Evolutionary conservation across 1,140 invertebrate genomes (phyloP), one percentile per base, ranked within the genome.

Genomic region (Trichogramma pretiosum): DNA sequence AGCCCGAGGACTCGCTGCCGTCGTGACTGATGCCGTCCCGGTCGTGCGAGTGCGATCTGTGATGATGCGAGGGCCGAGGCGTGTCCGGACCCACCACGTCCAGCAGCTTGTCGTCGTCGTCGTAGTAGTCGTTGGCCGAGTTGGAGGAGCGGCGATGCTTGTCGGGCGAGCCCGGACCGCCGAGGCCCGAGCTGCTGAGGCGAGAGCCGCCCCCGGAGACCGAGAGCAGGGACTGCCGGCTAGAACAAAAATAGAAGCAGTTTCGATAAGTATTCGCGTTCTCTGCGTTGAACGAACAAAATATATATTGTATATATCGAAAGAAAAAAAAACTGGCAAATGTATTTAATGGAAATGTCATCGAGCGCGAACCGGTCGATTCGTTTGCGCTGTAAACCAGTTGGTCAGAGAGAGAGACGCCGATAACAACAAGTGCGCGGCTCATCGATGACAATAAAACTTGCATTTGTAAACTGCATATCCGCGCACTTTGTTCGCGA

Each of bases 41-140:
- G 0, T 68, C 68, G 22, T 66, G 72, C 22, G 70, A 68, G 1
- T 63, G 62, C n/a, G 72, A 68, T 3, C 68, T 63, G 4, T 67
- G 65, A 45, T 72, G 76, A 24, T 75, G 61, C 5, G 77, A 75
- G 10, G 83, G 78, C 22, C 83, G 77, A 0, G 85, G 84, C 56
- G 82, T 84, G 53, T 86, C 82, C 17, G 88, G 88, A 0, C 88
- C 89, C 0, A 91, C 89, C 2, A 92, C 89, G 64, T 92, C 89
- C 54, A 93, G 72, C 21, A 89, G 80, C 57, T 89, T 85, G 61
- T 93, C 89, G 26, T 92, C 88, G 58, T 86, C 80, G 56, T 86
- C 82, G 65, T 68, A 46, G 18, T 82, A 65, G 36, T 79, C 77
- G 45, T 76, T 77, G 59, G 50, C 75, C 47, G 65, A 75, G 53